Evolutionary conservation across 2,888 invertebrate species (phyloP), one percentile per base, ranked within the genome.

Genomic region (Acleris emargana): DNA sequence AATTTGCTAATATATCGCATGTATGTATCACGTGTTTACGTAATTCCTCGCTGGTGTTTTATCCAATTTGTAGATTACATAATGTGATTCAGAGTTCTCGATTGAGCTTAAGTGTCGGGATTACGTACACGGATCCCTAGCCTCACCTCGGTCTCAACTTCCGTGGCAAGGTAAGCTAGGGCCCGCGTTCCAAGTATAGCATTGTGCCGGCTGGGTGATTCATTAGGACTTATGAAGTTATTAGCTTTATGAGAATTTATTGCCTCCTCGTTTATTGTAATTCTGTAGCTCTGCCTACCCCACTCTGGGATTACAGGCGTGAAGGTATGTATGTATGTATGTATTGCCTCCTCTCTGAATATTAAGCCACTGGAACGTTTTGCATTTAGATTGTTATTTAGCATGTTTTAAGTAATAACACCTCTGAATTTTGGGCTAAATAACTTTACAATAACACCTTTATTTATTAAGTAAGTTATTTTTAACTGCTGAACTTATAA

Each of bases 161-260:
- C 64, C 69, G 64, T 58, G 66, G 68, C 75, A 78, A 76, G 78
- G 78, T 71, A 76, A 63, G 38, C 32, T 68, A 73, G 78, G 75
- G 74, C 73, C 67, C 69, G 67, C 25, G 55, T 51, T 70, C 73
- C 52, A 69, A 72, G 71, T 75, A 78, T 76, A 76, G 74, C 25
- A 45, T 17, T 16, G 28, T 50, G 17, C 22, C 5, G 49, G n/a
- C 38, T 54, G 45, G 51, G 45, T 61, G 55, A 61, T 66, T 61
- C 51, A 66, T 61, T 62, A 25, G 62, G 25, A 17, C 54, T 57
- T 50, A 28, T 45, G 43, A 43, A 60, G 59, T 60, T 50, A 55
- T 60, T 55, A 43, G 53, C 42, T 43, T 42, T 32, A 60, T 60
- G 50, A 50, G 17, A 60, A 64, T 64, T 59, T 55, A 64, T 50